Percentiles rank a stretch among this genome's conserved stretches.
Conservation (phyloP, 2,888 invertebrate genomes). For the Saturnia pavonia region DNA sequence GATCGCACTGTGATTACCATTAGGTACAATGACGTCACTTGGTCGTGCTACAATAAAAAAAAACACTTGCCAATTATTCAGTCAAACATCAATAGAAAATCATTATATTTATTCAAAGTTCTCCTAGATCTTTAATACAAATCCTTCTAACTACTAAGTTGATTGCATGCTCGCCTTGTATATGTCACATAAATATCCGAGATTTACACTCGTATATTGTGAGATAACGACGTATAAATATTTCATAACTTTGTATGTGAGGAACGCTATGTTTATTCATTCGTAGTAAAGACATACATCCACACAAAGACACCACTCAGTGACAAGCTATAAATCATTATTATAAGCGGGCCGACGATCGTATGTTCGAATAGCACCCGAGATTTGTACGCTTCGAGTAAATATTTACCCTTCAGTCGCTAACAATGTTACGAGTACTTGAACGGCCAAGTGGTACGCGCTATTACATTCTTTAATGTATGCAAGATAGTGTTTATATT, state of each 20-base stretch:
- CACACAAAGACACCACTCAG: conserved; percentile 14
- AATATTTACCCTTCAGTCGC: conserved; percentile 41
- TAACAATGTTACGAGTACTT: conserved; percentile 23
- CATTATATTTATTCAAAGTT: not conserved
- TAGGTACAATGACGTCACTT: too few species aligned
- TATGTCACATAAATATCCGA: conserved; percentile 10
- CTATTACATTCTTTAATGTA: conserved; percentile 11
- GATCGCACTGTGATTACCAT: too few species aligned
- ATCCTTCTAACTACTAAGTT: not conserved
- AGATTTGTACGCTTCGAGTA: conserved; percentile 38
- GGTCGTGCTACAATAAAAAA: too few species aligned
- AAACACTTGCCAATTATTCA: not conserved
- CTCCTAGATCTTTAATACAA: not conserved
- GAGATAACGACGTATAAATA: conserved; percentile 15
- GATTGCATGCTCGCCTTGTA: not conserved
- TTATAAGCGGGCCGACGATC: conserved; percentile 31
- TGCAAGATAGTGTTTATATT: conserved; percentile 16
- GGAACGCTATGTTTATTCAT: conserved; percentile 22
- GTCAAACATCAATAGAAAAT: not conserved
- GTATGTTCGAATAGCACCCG: conserved; percentile 37
- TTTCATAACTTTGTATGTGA: conserved; percentile 16
- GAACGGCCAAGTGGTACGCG: not conserved
- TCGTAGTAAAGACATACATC: conserved; percentile 15
- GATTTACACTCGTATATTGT: conserved; percentile 16
- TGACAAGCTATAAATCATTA: conserved; percentile 39